These are phyloP conservation scores for Drosophila setosimentum DNA, from an alignment of 2,888 invertebrate genomes.

Conservation along the genomic window DNA sequence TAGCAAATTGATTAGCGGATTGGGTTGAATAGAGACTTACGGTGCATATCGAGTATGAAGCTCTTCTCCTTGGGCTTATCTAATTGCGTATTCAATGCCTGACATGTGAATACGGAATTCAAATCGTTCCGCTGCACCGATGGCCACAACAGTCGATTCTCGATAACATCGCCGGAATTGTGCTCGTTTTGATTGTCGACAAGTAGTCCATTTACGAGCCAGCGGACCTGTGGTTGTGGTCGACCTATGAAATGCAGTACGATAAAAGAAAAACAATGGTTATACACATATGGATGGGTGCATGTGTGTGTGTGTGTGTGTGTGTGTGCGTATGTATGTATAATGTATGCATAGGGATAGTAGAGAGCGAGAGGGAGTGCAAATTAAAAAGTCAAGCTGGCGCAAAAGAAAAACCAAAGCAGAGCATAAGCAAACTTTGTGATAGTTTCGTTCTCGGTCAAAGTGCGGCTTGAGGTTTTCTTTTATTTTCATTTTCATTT, in stretches of 20 bases:
- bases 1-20: conserved; percentile 9
- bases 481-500: conserved; percentile 26
- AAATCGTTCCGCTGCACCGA: conserved; percentile 92
- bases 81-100: conserved; percentile 93
- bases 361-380: conserved; percentile 30
- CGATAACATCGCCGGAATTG: conserved; percentile 94
- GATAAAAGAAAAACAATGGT: conserved; percentile 29
- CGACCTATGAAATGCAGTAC: conserved; percentile 86
- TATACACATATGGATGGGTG: conserved; percentile 17
- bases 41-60: conserved; percentile 91
- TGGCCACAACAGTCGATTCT: conserved; percentile 92
- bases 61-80: conserved; percentile 92
- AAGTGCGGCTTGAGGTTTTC: conserved; percentile 52
- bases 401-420: conserved; percentile 45
- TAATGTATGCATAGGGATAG: background rate
- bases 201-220: conserved; percentile 92
- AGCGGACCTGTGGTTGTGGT: conserved; percentile 92
- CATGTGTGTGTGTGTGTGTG: background rate
- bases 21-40: conserved; percentile 87
- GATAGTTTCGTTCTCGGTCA: conserved; percentile 77
- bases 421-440: conserved; percentile 68
- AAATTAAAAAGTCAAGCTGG: conserved; percentile 80
- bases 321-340: background rate
- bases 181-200: conserved; percentile 94
- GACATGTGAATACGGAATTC: conserved; percentile 94